Evolutionary conservation across 2,797 vertebrate genomes (phyloP).

Genomic region (Pseudochaenichthys georgianus): DNA sequence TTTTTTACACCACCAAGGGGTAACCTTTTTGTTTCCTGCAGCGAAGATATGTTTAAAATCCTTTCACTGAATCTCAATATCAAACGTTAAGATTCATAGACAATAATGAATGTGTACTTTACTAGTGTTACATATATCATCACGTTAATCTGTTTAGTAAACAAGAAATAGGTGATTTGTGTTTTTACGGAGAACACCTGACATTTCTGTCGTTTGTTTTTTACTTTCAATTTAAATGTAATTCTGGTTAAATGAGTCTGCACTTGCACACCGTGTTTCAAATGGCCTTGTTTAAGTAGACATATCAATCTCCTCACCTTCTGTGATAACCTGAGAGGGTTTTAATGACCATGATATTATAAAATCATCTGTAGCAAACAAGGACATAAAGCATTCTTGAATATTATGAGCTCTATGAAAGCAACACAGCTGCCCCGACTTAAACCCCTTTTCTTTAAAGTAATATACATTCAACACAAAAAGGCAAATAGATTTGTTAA

Average conservation of each 20-base stretch:
- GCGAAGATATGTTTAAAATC: not conserved
- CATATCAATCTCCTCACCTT: conserved; percentile 20
- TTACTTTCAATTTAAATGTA: not conserved
- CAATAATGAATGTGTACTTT: not conserved
- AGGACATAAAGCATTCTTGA: conserved; percentile 5
- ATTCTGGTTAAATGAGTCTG: not conserved
- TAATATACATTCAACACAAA: not conserved
- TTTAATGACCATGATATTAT: conserved; percentile 7
- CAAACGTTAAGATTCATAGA: not conserved
- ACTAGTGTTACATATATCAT: not conserved
- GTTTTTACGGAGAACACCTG: conserved; percentile 3
- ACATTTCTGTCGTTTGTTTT: conserved; percentile 1
- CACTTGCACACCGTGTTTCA: conserved; percentile 1
- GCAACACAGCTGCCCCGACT: conserved; percentile 33
- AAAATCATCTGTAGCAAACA: not conserved
- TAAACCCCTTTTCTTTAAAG: conserved; percentile 3
- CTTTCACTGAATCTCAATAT: not conserved
- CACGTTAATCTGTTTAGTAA: not conserved
- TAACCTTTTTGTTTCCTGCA: conserved; percentile 1
- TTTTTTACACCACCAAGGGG: not conserved
- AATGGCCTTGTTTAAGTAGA: not conserved
- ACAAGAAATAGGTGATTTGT: not conserved
- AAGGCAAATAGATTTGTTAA: conserved; percentile 23
- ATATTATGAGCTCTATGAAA: conserved; percentile 38
- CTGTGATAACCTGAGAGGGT: conserved; percentile 9